phyloP scores from a whole-genome alignment of 2,113 vertebrate genomes.

The Centrocercus urophasianus region DNA sequence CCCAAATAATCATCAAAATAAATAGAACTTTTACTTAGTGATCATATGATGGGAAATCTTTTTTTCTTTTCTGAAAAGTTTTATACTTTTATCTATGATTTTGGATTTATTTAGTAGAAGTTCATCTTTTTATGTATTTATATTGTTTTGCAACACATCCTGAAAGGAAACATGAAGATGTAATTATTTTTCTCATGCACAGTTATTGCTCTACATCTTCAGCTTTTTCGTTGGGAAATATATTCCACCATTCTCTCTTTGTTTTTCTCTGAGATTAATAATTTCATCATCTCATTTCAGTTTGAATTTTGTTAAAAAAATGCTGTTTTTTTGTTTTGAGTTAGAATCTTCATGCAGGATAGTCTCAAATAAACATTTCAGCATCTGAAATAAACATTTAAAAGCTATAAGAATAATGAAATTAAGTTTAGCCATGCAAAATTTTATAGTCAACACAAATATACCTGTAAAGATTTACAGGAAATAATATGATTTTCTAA shows the following conservation, averaged over 20 bases:
- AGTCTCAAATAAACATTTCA: background rate
- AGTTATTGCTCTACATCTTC: background rate
- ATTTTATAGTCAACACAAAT: background rate
- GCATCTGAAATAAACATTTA: background rate
- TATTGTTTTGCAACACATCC: background rate
- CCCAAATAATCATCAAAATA: background rate
- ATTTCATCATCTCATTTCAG: background rate
- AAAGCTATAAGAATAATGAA: background rate
- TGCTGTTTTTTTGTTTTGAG: background rate
- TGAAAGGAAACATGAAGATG: background rate
- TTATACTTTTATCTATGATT: background rate
- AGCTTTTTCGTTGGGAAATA: rapidly evolving
- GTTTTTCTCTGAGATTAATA: background rate
- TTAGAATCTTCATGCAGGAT: background rate
- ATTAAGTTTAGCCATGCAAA: background rate
- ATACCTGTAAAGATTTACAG: rapidly evolving
- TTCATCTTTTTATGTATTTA: background rate
- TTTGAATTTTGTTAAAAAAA: background rate
- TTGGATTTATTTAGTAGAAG: background rate
- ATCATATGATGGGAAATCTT: background rate
- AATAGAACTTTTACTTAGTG: background rate
- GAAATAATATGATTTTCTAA: background rate
- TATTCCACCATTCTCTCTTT: background rate
- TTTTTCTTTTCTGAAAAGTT: background rate
- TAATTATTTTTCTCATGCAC: background rate